Conservation (phyloP, 2,888 invertebrate genomes). For the Pediacus dermestoides region DNA sequence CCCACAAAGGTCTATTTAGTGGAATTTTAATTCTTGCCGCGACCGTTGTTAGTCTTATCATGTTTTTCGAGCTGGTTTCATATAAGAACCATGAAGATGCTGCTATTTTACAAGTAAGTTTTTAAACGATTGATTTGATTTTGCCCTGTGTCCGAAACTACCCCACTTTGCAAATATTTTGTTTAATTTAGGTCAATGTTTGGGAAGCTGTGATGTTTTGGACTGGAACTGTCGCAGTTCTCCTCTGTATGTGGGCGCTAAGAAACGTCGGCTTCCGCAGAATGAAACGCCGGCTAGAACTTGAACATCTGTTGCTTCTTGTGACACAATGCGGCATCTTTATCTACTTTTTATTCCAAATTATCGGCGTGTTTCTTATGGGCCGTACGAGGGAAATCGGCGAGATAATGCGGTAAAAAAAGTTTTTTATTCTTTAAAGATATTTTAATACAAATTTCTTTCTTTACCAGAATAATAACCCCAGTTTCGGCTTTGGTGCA, state of each 20-base stretch:
- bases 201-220: slow-evolving; percentile 41
- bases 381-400: too few relatives aligned
- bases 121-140: background rate
- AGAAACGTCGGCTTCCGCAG: slow-evolving; percentile 29
- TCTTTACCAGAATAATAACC: slow-evolving; percentile 55
- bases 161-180: slow-evolving; percentile 15
- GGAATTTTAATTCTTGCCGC: slow-evolving; percentile 67
- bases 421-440: slow-evolving; percentile 2
- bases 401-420: background rate
- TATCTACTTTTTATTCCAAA: slow-evolving; percentile 78
- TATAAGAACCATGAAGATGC: slow-evolving; percentile 60
- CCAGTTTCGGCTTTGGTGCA: slow-evolving; percentile 71
- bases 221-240: slow-evolving; percentile 30
- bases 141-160: too few relatives aligned
- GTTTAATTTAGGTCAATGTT: slow-evolving; percentile 60
- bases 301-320: slow-evolving; percentile 76
- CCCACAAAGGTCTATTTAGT: slow-evolving; percentile 72
- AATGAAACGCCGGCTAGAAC: slow-evolving; percentile 44
- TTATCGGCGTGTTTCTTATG: slow-evolving; percentile 69
- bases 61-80: slow-evolving; percentile 79
- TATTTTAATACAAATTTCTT: background rate
- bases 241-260: slow-evolving; percentile 29
- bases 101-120: slow-evolving; percentile 69
- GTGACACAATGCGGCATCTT: slow-evolving; percentile 83
- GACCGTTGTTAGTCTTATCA: slow-evolving; percentile 76